Base-by-base conservation (phyloP, 1,140 invertebrate species). In the Portunus trituberculatus region DNA sequence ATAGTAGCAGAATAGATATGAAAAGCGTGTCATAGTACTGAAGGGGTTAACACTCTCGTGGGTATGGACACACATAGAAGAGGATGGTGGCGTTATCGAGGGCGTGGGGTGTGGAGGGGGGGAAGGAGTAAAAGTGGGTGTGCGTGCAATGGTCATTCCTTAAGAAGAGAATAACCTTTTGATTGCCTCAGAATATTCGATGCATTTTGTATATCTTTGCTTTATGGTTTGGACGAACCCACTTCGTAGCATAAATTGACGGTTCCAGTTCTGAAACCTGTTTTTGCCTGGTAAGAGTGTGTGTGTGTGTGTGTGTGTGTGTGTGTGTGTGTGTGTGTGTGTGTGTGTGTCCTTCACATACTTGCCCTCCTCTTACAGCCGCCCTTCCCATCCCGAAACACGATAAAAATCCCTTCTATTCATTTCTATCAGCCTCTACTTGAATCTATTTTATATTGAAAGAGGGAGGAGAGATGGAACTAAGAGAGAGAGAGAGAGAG, bases 301-400 rank as follows among this genome's bases (percentile, higher is more conserved):
- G 67, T 76, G 67, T 76, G 67, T 76, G 67, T 76, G 67, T 76
- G 20, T 76, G 67, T 59, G 52, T 59, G 12, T 59, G 52, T n/a
- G 67, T n/a, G 67, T 76, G 67, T 76, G 67, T 76, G 67, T 76
- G 67, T 76, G 67, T 76, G 67, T 76, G 67, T 76, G 67, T 76
- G 67, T 76, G 67, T 76, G 67, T 76, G 67, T 76, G 67, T n/a
- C 20, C n/a, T 76, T 76, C 67, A 3, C 4, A 76, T n/a, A n/a
- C 12, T 76, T n/a, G 25, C 20, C 16, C 67, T 76, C n/a, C 6
- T 20, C 67, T n/a, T 20, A 10, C 39, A 39, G 39, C 39, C 39
- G 39, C 39, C 39, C 39, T 39, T 2, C 39, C 39, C 39, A 39
- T 39, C 39, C 20, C n/a, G 20, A 76, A 76, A 76, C 67, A n/a